Evolutionary conservation across 2,888 invertebrate species (phyloP).

Genomic region (Autographa gamma): DNA sequence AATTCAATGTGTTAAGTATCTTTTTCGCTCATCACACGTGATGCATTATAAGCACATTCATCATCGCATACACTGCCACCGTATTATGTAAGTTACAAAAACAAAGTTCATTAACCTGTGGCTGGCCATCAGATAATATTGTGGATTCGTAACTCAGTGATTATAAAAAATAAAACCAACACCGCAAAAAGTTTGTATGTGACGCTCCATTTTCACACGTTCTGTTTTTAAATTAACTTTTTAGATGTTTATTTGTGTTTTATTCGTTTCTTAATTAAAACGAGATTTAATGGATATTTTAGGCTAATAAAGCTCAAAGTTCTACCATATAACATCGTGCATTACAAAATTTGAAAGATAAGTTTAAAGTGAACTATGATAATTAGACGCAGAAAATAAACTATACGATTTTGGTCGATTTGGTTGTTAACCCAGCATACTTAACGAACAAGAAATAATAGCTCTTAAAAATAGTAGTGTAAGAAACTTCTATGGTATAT

Average conservation of each 20-base stretch:
- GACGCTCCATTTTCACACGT: background rate
- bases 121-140: conserved; percentile 30
- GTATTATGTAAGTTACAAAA: conserved; percentile 49
- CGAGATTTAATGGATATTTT: background rate
- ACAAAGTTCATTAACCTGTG: conserved; percentile 49
- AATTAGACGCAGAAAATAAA: background rate
- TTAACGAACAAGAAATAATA: too few relatives aligned
- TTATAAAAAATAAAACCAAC: conserved; percentile 25
- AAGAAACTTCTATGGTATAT: too few relatives aligned
- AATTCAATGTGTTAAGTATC: background rate
- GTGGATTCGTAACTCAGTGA: conserved; percentile 25
- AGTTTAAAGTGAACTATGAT: background rate
- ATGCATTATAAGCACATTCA: conserved; percentile 21
- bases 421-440: too few relatives aligned
- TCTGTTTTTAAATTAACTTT: background rate
- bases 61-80: conserved; percentile 42
- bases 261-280: background rate
- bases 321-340: background rate
- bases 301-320: background rate
- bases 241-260: background rate
- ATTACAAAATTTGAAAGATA: background rate
- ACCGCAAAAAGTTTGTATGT: conserved; percentile 17
- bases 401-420: too few relatives aligned
- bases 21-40: background rate
- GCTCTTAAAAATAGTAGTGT: too few relatives aligned